These are phyloP conservation scores for Galaxea fascicularis DNA, from an alignment of 92 coral and sea anemone genomes.

Conservation along the genomic window DNA sequence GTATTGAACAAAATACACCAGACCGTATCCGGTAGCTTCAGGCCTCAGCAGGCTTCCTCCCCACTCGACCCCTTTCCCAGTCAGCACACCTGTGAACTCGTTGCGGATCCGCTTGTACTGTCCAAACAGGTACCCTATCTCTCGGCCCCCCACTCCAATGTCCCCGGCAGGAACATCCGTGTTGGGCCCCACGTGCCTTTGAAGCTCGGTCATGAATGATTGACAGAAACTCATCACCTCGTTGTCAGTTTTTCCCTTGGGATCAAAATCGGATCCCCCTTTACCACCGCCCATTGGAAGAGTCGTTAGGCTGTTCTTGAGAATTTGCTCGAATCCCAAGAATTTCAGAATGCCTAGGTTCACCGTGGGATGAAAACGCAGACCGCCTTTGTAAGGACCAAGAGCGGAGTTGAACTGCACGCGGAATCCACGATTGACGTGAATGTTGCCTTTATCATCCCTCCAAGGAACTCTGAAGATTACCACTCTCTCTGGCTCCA, in stretches of 20 bases:
- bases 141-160: slow-evolving; percentile 92
- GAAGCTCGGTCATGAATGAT: slow-evolving; percentile 87
- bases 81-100: slow-evolving; percentile 91
- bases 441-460: slow-evolving; percentile 79
- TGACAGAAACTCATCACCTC: slow-evolving; percentile 95
- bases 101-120: slow-evolving; percentile 91
- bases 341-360: slow-evolving; percentile 84
- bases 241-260: slow-evolving; percentile 86
- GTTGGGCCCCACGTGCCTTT: slow-evolving; percentile 86
- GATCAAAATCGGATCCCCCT: slow-evolving; percentile 92
- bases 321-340: slow-evolving; percentile 87
- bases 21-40: slow-evolving; percentile 91
- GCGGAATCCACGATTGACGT: slow-evolving; percentile 84
- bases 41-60: slow-evolving; percentile 89
- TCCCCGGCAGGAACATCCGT: slow-evolving; percentile 96
- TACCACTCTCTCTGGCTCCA: slow-evolving; percentile 88
- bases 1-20: slow-evolving; percentile 83
- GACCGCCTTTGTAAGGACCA: slow-evolving; percentile 95
- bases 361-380: slow-evolving; percentile 87
- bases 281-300: slow-evolving; percentile 94
- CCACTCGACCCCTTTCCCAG: slow-evolving; percentile 83
- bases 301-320: slow-evolving; percentile 91
- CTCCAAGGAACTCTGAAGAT: slow-evolving; percentile 89
- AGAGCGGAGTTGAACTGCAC: slow-evolving; percentile 85
- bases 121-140: slow-evolving; percentile 88